Evolutionary conservation across 2,113 vertebrate species (phyloP), one percentile per base, ranked within the genome.

Genomic region (Stictonetta naevosa): DNA sequence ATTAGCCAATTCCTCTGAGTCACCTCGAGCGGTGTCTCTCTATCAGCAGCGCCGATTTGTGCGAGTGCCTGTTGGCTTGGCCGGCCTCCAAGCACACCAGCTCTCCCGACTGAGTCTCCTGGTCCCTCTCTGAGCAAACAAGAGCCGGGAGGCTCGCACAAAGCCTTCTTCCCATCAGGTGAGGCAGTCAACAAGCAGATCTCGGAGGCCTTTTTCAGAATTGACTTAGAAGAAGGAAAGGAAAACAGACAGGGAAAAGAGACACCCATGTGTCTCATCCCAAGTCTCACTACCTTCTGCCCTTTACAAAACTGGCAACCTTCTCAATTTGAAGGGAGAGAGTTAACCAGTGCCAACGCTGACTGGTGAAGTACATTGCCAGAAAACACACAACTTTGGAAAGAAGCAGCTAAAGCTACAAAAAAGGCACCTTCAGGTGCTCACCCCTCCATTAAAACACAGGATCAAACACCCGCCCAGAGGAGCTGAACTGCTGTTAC

Each of bases 1-100:
- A 68, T 83, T 74, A 80, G 72, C 79, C 96, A 93, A 68, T 75
- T 83, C 88, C 86, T 94, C 79, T 93, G 94, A 88, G 95, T 95
- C 90, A 95, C 56, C 90, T 63, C 72, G 56, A 92, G 76, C 59
- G 25, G 75, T 18, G 75, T 31, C 79, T 92, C 75, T 91, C 86
- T 68, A 77, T 92, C 92, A 75, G 93, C 21, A 69, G 92, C 86
- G 74, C 55, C 0, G 6, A 72, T 94, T 86, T 90, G 69, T 74
- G 76, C 0, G 28, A 86, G 53, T 52, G 71, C 13, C 86, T 87
- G 64, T 88, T 94, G 83, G 80, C 76, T 62, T 96, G 89, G 92
- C 95, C 60, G 38, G 72, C 72, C 56, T 95, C 90, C 94, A 94
- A 48, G 29, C 55, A 89, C 80, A 90, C 55, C 63, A 73, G 63